Base-by-base conservation (phyloP, 2,888 invertebrate genomes). In the Amiota communis region DNA sequence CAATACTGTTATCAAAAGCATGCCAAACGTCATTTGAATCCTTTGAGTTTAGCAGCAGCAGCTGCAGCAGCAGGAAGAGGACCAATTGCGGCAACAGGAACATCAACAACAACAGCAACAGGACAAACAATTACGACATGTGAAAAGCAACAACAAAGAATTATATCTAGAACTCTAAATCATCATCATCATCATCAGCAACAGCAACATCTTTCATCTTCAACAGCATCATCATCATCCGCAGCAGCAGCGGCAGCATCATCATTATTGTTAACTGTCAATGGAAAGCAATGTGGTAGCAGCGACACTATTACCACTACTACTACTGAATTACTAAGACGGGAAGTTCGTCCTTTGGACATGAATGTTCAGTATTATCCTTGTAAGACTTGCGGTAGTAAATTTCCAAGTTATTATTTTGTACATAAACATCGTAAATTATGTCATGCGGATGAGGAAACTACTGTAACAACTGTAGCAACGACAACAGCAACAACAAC, bases 331-430 rank as follows among this genome's bases (percentile, higher is more conserved):
- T 59, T 17, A 36, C 17, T 88, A 70, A 90, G 91, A 65, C 89
- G 93, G 9, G 93, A 93, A 81, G 93, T 93, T 1, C 91, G 92
- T 71, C 91, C 93, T 6, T 87, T 94, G 69, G 94, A 95, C 82
- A 92, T 96, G 88, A 94, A 96, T 84, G 93, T 97, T 0, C 97
- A 97, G 88, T 97, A 97, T 90, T 97, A 97, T 90, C 97, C 97
- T 0, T 97, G 97, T 90, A 97, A 97, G 90, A 96, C 95, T 0
- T 97, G 97, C 89, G 97, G 97, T 20, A 95, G 93, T 82, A 97
- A 97, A 89, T 97, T 97, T 88, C 97, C 97, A 1, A 96, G 96
- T 79, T 97, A 97, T 88, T 97, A 97, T 90, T 97, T 97, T 91
- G 97, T 97, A 36, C 97, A 97, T 88, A 97, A 97, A 87, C 97